Conservation (phyloP, 2,113 vertebrate genomes). For the Petaurus breviceps region DNA sequence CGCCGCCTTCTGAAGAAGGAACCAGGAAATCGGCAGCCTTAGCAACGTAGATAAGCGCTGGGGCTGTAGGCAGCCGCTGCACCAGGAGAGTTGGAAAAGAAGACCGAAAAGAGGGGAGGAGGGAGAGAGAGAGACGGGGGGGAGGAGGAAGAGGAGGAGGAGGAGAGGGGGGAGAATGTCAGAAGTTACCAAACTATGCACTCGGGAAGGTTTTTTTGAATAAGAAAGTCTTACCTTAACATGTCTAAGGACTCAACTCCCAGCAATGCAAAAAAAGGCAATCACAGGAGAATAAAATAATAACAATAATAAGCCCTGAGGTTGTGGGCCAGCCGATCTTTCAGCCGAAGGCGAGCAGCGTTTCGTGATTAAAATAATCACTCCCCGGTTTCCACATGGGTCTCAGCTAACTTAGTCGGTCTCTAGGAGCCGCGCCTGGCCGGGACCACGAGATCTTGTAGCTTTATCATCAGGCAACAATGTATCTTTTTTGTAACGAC, state of each 20-base stretch:
- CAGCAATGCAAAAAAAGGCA: conserved; percentile 65
- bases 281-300: conserved; percentile 68
- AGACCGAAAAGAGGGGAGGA: conserved; percentile 2
- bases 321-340: conserved; percentile 62
- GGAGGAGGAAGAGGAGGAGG: conserved; percentile 17
- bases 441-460: conserved; percentile 68
- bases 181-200: conserved; percentile 53
- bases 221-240: conserved; percentile 71
- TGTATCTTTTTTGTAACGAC: conserved; percentile 57
- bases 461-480: conserved; percentile 76
- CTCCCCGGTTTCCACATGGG: conserved; percentile 68
- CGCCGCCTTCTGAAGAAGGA: conserved; percentile 49
- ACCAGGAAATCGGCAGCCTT: conserved; percentile 62
- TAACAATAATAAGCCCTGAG: conserved; percentile 59
- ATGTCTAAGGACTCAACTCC: conserved; percentile 72
- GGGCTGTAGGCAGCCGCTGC: conserved; percentile 26
- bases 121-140: neutral
- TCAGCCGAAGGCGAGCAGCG: conserved; percentile 68
- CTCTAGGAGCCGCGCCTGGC: conserved; percentile 59
- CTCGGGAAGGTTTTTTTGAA: conserved; percentile 47
- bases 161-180: conserved; percentile 60
- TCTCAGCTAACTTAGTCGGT: conserved; percentile 72
- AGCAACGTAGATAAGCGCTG: conserved; percentile 47
- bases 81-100: neutral
- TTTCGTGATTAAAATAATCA: conserved; percentile 55